Evolutionary conservation across 1,140 invertebrate species (phyloP).

Genomic region (Phthorimaea operculella): DNA sequence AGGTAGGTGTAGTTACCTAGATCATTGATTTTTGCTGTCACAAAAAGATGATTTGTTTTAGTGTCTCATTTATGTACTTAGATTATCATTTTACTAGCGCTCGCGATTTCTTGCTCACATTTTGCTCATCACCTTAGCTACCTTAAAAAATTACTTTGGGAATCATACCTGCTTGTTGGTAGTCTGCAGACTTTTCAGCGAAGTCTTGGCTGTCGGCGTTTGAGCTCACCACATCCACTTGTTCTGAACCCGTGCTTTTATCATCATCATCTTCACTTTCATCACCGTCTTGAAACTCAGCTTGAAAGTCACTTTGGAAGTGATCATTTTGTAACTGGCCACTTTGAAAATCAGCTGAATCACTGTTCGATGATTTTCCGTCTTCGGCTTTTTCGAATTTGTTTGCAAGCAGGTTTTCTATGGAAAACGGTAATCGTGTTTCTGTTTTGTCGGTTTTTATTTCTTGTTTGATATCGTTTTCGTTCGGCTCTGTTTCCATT

Average conservation of each 20-base stretch:
- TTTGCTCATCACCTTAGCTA: too few relatives aligned
- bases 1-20: too few relatives aligned
- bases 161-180: slow-evolving; percentile 48
- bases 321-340: not conserved
- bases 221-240: slow-evolving; percentile 51
- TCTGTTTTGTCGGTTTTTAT: slow-evolving; percentile 36
- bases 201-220: slow-evolving; percentile 38
- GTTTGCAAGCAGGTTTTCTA: slow-evolving; percentile 50
- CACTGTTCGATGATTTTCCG: slow-evolving; percentile 21
- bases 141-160: not conserved
- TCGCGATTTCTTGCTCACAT: too few relatives aligned
- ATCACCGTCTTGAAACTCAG: slow-evolving; percentile 18
- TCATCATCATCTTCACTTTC: slow-evolving; percentile 35
- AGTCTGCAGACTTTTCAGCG: slow-evolving; percentile 37
- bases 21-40: too few relatives aligned
- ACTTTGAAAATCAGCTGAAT: slow-evolving; percentile 4
- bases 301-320: not conserved
- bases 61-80: too few relatives aligned
- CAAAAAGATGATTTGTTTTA: too few relatives aligned
- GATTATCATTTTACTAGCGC: too few relatives aligned
- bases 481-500: slow-evolving; percentile 30
- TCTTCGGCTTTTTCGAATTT: slow-evolving; percentile 32
- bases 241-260: slow-evolving; percentile 36
- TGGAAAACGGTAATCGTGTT: slow-evolving; percentile 48
- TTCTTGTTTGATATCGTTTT: slow-evolving; percentile 10